A percentile compares a stretch with the other conserved stretches of the same genome.
Evolutionary conservation across 2,113 vertebrate species (phyloP).

Genomic region (Ia io): DNA sequence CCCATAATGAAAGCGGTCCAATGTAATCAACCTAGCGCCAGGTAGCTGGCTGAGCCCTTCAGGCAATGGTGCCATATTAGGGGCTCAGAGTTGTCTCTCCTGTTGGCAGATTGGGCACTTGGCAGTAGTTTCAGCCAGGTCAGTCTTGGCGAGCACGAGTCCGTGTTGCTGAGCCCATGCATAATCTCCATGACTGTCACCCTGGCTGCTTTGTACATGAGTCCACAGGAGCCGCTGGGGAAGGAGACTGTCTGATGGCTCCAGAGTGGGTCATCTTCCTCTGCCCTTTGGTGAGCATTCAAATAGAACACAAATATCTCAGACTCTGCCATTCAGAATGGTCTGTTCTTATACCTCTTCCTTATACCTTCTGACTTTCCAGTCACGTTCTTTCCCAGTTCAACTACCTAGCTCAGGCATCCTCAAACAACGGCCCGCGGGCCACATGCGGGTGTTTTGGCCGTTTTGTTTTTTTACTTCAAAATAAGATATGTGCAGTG

Average conservation of each 20-base stretch:
- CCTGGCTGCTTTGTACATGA: neutral
- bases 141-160: neutral
- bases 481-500: too few relatives aligned
- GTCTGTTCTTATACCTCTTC: neutral
- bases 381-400: neutral
- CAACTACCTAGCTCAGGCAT: neutral
- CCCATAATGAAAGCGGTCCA: neutral
- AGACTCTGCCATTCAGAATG: neutral
- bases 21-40: neutral
- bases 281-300: neutral
- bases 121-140: neutral
- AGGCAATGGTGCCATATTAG: rapidly evolving
- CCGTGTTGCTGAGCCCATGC: neutral
- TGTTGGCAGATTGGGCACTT: neutral
- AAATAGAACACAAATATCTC: neutral
- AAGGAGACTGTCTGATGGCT: neutral
- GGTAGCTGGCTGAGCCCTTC: neutral
- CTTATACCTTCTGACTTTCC: neutral
- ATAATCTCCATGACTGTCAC: neutral
- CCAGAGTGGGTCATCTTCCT: neutral
- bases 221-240: neutral
- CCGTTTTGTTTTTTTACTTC: too few relatives aligned
- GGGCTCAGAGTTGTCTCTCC: neutral
- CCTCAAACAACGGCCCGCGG: too few relatives aligned
- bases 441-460: too few relatives aligned